Conservation (phyloP, 2,888 invertebrate genomes). For the Caenorhabditis sp. region DNA sequence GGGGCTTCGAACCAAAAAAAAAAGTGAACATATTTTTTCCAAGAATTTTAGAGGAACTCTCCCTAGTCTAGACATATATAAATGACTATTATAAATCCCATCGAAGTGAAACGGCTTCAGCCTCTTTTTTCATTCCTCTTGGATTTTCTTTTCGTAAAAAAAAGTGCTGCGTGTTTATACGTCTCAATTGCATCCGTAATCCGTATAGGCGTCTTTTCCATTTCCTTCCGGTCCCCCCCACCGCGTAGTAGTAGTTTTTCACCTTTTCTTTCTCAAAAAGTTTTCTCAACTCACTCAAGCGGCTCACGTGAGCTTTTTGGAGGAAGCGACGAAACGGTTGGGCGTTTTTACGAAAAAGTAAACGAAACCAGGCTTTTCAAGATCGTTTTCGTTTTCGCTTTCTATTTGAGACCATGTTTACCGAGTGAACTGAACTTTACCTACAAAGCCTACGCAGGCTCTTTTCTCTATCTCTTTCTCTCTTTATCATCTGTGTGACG, state of each 20-base stretch:
- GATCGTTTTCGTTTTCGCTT: conserved; percentile 36
- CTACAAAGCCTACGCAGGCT: neutral
- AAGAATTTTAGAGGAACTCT: too few species aligned
- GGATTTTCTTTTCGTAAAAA: neutral
- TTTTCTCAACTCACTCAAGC: neutral
- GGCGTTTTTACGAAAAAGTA: conserved; percentile 10
- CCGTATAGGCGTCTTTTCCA: too few species aligned
- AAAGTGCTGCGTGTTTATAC: conserved; percentile 13
- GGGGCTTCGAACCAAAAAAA: neutral
- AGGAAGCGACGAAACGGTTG: neutral
- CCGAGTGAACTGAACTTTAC: conserved; percentile 18
- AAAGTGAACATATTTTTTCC: neutral
- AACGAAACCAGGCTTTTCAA: conserved; percentile 39
- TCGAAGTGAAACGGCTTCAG: neutral
- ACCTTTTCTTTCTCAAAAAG: neutral
- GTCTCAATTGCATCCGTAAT: conserved; percentile 52
- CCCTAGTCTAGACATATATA: too few species aligned
- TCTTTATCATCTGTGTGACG: conserved; percentile 40
- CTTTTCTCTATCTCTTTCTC: neutral
- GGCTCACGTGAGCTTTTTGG: conserved; percentile 22
- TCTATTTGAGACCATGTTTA: conserved; percentile 12
- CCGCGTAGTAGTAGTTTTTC: conserved; percentile 14
- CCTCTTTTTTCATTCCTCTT: neutral
- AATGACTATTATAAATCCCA: too few species aligned
- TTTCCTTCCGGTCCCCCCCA: conserved; percentile 40